phyloP scores from a whole-genome alignment of 2,888 invertebrate species.

The Caenorhabditis virilis region DNA sequence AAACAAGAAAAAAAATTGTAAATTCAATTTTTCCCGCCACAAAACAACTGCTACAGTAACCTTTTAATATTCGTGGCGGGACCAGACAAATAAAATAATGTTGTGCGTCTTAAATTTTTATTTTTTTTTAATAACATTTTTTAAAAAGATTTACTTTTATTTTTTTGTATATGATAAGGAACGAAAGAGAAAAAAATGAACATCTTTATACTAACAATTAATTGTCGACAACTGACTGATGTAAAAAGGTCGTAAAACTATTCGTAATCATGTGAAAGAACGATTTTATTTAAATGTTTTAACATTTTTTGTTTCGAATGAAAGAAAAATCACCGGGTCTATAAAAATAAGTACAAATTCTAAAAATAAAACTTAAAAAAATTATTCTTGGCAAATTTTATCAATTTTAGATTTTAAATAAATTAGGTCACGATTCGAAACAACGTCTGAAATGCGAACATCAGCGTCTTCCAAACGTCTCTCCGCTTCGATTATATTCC shows the following conservation, averaged over 20 bases:
- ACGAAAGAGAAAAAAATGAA: too few relatives aligned
- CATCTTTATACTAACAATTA: too few relatives aligned
- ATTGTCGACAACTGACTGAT: too few relatives aligned
- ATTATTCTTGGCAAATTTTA: too few relatives aligned
- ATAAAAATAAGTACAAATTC: neutral
- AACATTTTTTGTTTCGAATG: neutral
- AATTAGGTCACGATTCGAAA: slow-evolving; percentile 21
- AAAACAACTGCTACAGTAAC: too few relatives aligned
- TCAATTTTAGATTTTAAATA: slow-evolving; percentile 35
- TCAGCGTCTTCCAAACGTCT: slow-evolving; percentile 2
- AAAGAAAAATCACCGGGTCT: neutral
- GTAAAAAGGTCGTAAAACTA: too few relatives aligned
- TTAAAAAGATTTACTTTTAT: too few relatives aligned
- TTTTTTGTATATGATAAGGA: too few relatives aligned
- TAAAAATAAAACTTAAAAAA: too few relatives aligned
- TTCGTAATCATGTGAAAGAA: too few relatives aligned
- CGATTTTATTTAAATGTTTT: too few relatives aligned
- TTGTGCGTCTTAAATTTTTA: neutral
- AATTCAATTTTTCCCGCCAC: neutral
- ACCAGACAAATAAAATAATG: neutral
- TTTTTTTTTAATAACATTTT: too few relatives aligned
- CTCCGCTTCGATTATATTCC: slow-evolving; percentile 13
- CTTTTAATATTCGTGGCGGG: neutral
- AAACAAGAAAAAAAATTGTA: neutral
- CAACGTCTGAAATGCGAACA: slow-evolving; percentile 13